Base-by-base conservation (phyloP, 1,140 invertebrate genomes). In the Ooceraea biroi region DNA sequence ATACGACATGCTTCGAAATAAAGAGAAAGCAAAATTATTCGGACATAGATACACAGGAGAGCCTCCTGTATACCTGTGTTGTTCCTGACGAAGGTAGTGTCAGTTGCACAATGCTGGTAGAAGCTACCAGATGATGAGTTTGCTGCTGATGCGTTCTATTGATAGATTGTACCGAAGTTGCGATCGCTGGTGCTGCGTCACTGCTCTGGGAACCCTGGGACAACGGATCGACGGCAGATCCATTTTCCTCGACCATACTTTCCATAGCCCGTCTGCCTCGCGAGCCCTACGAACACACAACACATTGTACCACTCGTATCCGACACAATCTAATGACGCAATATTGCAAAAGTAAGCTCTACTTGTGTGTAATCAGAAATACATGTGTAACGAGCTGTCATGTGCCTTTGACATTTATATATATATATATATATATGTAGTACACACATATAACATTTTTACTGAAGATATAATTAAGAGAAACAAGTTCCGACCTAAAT, bases 221-320 rank as follows among this genome's bases (percentile, higher is more conserved):
- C 93, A 96, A 92, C 87, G 96, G 96, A 94, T 96, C 96, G 91
- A 95, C 95, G 89, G 95, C 94, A 85, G 96, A 96, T 94, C 97
- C 97, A 93, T 97, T 97, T 95, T 97, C 97, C 95, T 97, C 97
- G 92, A 97, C 97, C 96, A 98, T 97, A 95, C 96, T 96, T 95
- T 97, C 97, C 97, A 98, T 98, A 95, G 94, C 95, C 95, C 92
- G 93, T 93, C 93, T 91, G 94, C 93, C 91, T 87, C 85, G 65
- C 76, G 85, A 92, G 92, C 94, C 95, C 95, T 96, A 92, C 82
- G 7, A 94, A 95, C 88, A 90, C 85, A 52, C 46, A 73, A 58
- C 3, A 60, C 19, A 63, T 2, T 76, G 25, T 44, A 82, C 7
- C 19, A 36, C 3, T 1, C 17, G 71, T 1, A 36, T 41, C 22